Base-by-base conservation (phyloP, 2,797 vertebrate species). In the Lycodopsis pacificus region DNA sequence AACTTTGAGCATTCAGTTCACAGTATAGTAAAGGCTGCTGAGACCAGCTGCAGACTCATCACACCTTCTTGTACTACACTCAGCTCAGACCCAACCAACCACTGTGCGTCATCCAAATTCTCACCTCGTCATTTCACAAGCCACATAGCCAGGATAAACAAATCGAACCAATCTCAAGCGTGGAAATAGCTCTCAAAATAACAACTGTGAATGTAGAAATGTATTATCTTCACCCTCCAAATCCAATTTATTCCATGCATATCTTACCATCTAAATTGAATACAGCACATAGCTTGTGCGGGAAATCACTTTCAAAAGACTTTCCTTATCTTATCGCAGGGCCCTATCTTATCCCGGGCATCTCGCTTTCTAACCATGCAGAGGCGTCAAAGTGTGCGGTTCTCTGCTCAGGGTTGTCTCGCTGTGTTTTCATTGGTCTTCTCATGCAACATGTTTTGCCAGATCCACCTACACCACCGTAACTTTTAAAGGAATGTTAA, bases 251-350 rank as follows among this genome's bases (percentile, higher is more conserved):
- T 93, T 92, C 92, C 76, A 82, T 86, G 85, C 89, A 92, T 94
- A 95, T 95, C 94, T 93, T 75, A 36, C 81, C 82, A 95, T 95
- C 94, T 95, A 94, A 95, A 95, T 95, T 95, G 93, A 95, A 95
- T 95, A 93, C 89, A 90, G 89, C 91, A 84, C 75, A 71, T 88
- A 89, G 90, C 89, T 83, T 66, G 91, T 91, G 87, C 65, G 83
- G 79, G 90, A 93, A 94, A 95, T 93, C 90, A 91, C 88, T 93
- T 93, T 93, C 91, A 94, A 92, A 88, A 90, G 86, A 88, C 78
- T 86, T 66, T 81, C 68, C 88, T 94, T 93, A 94, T 95, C 94
- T 94, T 94, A 95, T 95, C 94, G 14, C 68, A 27, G 15, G 80
- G 71, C 63, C 73, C 68, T 88, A 94, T 95, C 94, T 94, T 93